Evolutionary conservation across 2,888 invertebrate genomes (phyloP).

Genomic region (Patella depressa): DNA sequence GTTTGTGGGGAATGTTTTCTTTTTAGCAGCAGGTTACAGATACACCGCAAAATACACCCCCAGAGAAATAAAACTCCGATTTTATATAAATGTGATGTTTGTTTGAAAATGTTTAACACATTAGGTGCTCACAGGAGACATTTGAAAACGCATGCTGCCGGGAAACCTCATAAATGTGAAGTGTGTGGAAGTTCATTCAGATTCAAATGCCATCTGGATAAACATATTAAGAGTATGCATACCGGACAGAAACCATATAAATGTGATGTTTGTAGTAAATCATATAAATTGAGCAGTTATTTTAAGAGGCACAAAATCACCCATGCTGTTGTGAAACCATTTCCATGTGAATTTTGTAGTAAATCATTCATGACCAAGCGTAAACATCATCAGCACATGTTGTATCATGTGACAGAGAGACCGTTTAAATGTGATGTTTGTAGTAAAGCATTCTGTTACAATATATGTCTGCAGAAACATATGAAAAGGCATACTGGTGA

Average conservation of each 20-base stretch:
- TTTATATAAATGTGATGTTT: background rate
- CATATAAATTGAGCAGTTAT: background rate
- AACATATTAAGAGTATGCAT: background rate
- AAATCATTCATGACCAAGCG: background rate
- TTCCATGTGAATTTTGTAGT: background rate
- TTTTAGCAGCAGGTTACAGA: background rate
- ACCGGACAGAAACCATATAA: background rate
- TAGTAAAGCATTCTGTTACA: background rate
- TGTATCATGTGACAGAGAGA: background rate
- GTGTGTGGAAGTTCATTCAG: background rate
- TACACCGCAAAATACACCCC: background rate
- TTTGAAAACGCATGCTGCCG: background rate
- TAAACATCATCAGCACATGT: background rate
- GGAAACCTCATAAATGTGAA: background rate
- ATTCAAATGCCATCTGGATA: background rate
- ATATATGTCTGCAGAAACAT: too few relatives aligned
- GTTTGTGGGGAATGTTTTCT: background rate
- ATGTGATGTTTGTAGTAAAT: conserved; percentile 2
- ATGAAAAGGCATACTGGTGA: too few relatives aligned
- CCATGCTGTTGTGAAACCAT: conserved; percentile 1
- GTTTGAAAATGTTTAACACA: background rate
- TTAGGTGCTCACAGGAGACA: background rate
- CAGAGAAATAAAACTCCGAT: background rate
- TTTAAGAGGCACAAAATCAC: background rate
- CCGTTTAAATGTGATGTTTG: background rate